Percentiles rank a stretch among this genome's conserved stretches.
Conservation (phyloP, 1,140 invertebrate genomes). For the Sitodiplosis mosellana region DNA sequence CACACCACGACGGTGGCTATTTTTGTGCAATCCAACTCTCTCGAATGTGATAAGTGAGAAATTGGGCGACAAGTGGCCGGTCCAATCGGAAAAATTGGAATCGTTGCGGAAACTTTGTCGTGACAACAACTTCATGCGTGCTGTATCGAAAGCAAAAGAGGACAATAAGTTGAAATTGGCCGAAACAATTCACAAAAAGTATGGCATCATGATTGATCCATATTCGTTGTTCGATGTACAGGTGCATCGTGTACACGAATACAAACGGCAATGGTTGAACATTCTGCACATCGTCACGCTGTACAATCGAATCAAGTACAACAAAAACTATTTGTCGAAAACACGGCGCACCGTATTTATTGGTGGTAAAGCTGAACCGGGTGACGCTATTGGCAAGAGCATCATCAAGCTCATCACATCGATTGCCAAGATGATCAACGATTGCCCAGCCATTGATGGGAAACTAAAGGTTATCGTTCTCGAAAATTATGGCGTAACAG, state of each 20-base stretch:
- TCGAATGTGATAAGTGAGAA: conserved; percentile 93
- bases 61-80: conserved; percentile 93
- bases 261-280: conserved; percentile 94
- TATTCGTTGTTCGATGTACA: conserved; percentile 96
- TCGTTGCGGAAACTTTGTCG: conserved; percentile 70
- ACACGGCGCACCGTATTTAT: conserved; percentile 97
- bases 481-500: conserved; percentile 94
- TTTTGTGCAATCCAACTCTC: conserved; percentile 91
- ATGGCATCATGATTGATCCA: conserved; percentile 78
- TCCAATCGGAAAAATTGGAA: conserved; percentile 73
- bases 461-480: conserved; percentile 90
- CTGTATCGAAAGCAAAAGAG: conserved; percentile 86
- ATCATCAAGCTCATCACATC: conserved; percentile 95
- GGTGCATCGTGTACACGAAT: conserved; percentile 98
- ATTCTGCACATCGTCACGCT: conserved; percentile 90
- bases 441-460: conserved; percentile 92
- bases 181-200: conserved; percentile 69
- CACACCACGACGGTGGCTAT: conserved; percentile 88
- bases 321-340: conserved; percentile 66
- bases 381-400: conserved; percentile 95
- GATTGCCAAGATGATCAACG: conserved; percentile 85
- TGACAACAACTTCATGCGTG: conserved; percentile 73
- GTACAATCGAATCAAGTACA: conserved; percentile 93
- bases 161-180: conserved; percentile 92
- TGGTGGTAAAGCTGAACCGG: conserved; percentile 95